phyloP scores from a whole-genome alignment of 2,797 vertebrate species.

The Lagodon rhomboides region DNA sequence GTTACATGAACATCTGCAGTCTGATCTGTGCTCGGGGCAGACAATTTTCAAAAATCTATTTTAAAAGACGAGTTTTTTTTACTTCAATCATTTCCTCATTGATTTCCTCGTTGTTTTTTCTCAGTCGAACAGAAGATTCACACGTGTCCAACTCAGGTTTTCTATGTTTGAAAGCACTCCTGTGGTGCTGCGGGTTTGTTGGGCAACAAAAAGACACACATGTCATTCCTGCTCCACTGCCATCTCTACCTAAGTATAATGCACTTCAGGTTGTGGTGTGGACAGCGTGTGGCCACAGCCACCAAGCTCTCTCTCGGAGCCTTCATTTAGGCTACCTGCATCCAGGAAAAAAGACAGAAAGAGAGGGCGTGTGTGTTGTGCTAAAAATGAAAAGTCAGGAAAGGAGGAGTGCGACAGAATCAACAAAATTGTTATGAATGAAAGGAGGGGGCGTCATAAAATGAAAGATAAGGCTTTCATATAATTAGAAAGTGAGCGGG shows the following conservation, averaged over 20 bases:
- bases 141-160: constrained; percentile 1
- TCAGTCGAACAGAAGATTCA: not conserved
- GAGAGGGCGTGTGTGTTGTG: constrained; percentile 27
- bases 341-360: constrained; percentile 47
- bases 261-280: constrained; percentile 31
- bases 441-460: constrained; percentile 28
- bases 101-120: constrained; percentile 2
- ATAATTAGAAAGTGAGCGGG: constrained; percentile 53
- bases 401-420: constrained; percentile 29
- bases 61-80: not conserved
- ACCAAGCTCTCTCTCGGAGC: constrained; percentile 50
- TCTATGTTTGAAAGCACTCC: constrained; percentile 26
- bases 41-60: not conserved
- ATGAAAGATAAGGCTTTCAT: constrained; percentile 48
- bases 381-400: constrained; percentile 49
- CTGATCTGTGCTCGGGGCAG: constrained; percentile 13
- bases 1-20: not conserved
- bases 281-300: constrained; percentile 30
- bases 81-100: not conserved
- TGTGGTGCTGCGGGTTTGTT: constrained; percentile 48
- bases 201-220: constrained; percentile 29
- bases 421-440: constrained; percentile 33
- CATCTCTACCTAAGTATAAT: constrained; percentile 14
- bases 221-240: constrained; percentile 26
- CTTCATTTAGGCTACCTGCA: constrained; percentile 65